These are phyloP conservation scores for Osmerus mordax DNA, from an alignment of 2,113 vertebrate genomes.

Conservation along the genomic window DNA sequence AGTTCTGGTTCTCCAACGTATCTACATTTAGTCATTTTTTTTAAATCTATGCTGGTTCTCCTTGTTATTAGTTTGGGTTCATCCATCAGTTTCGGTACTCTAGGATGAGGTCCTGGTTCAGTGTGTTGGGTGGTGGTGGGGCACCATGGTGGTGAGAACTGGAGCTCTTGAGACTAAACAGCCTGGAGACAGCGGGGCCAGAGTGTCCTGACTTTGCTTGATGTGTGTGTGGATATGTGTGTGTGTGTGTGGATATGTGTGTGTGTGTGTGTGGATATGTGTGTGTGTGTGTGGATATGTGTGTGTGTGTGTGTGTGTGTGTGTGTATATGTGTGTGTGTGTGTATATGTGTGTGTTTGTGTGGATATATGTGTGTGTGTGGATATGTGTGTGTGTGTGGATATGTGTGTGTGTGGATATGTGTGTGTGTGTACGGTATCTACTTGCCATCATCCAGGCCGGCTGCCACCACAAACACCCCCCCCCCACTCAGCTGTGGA, in stretches of 20 bases:
- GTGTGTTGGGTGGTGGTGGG: no score
- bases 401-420: constrained; percentile 9
- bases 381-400: constrained; percentile 15
- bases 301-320: background rate
- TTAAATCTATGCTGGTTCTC: no score
- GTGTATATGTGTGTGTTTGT: constrained; percentile 12
- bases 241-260: constrained; percentile 22
- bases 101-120: no score
- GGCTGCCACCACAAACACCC: constrained; percentile 66
- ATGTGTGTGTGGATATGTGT: background rate
- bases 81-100: no score
- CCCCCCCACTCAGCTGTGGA: constrained; percentile 1
- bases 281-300: constrained; percentile 19
- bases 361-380: background rate
- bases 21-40: no score
- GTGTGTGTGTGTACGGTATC: constrained; percentile 7
- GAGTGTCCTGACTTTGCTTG: constrained; percentile 15
- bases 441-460: constrained; percentile 47
- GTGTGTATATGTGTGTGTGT: constrained; percentile 4
- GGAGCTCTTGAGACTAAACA: constrained; percentile 7
- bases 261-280: constrained; percentile 12
- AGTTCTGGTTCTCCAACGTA: no score
- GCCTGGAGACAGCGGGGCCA: constrained; percentile 20
- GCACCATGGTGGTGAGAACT: background rate
- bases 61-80: no score